A percentile compares a stretch with the other conserved stretches of the same genome.
These are phyloP conservation scores for Periophthalmodon schlosseri DNA, from an alignment of 2,113 vertebrate species.

Conservation along the genomic window DNA sequence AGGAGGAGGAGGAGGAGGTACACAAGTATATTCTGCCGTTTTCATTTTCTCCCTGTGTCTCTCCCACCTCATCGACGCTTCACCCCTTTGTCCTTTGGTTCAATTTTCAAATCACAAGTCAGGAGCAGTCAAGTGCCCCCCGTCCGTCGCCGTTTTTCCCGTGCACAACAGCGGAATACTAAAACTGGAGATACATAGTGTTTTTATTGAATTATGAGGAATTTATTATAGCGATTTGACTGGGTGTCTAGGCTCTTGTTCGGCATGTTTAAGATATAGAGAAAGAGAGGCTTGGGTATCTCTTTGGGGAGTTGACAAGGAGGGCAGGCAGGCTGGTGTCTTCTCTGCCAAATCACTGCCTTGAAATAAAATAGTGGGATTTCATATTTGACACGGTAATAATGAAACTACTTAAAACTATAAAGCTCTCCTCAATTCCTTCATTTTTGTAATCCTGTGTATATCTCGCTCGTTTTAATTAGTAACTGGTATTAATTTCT, in stretches of 20 bases:
- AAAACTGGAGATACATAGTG: slow-evolving; percentile 53
- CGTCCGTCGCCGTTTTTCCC: slow-evolving; percentile 54
- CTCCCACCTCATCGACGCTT: slow-evolving; percentile 65
- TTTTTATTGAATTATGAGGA: slow-evolving; percentile 71
- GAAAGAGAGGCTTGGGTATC: slow-evolving; percentile 51
- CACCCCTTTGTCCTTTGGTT: slow-evolving; percentile 73
- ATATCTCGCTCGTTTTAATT: slow-evolving; percentile 76
- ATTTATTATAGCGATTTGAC: slow-evolving; percentile 72
- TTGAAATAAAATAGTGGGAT: slow-evolving; percentile 75
- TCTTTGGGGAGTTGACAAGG: slow-evolving; percentile 67
- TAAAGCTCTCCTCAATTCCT: slow-evolving; percentile 64
- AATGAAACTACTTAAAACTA: slow-evolving; percentile 76
- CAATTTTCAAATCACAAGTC: slow-evolving; percentile 73
- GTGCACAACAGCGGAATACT: slow-evolving; percentile 46
- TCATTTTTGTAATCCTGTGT: slow-evolving; percentile 64
- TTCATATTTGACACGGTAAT: slow-evolving; percentile 72
- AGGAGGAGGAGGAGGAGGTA: slow-evolving; percentile 63
- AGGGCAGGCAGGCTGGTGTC: slow-evolving; percentile 54
- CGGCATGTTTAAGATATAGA: slow-evolving; percentile 71
- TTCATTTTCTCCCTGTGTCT: slow-evolving; percentile 60
- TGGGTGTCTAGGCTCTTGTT: slow-evolving; percentile 60
- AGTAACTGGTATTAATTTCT: slow-evolving; percentile 73
- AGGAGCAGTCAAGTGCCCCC: slow-evolving; percentile 72
- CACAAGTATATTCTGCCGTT: slow-evolving; percentile 61
- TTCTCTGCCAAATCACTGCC: slow-evolving; percentile 66